Conservation (phyloP, 2,113 vertebrate species). For the Panthera uncia region DNA sequence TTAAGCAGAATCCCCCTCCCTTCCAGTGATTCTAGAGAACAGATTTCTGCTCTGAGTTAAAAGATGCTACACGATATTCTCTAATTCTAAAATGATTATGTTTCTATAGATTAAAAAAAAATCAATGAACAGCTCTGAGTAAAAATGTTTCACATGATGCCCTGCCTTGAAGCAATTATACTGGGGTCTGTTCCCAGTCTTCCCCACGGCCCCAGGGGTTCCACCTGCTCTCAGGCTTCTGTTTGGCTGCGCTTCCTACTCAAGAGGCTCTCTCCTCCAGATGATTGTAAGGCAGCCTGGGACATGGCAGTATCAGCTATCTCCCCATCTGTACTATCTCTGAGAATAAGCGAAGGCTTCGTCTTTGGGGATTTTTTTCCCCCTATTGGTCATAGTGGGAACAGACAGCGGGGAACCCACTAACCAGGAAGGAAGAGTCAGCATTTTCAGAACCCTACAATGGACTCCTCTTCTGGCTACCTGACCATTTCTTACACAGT, state of each 20-base stretch:
- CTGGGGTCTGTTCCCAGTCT: not conserved
- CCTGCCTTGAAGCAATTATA: not conserved
- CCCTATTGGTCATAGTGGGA: not conserved
- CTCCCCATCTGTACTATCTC: not conserved
- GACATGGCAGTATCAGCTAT: not conserved
- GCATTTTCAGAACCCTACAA: not conserved
- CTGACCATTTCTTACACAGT: not conserved
- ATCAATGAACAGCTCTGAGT: not conserved
- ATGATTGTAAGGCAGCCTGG: not conserved
- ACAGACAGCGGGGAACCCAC: not conserved
- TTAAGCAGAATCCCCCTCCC: not conserved
- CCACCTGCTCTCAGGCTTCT: not conserved
- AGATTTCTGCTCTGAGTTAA: constrained; percentile 26
- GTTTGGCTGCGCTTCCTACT: not conserved
- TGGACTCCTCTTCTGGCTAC: not conserved
- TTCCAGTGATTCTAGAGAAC: constrained; percentile 8
- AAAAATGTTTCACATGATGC: not conserved
- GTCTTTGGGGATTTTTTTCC: not conserved
- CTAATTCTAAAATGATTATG: constrained; percentile 22
- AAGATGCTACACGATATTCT: not conserved
- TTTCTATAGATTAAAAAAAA: not conserved
- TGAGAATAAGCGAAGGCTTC: not conserved
- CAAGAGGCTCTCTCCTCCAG: not conserved
- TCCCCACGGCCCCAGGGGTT: not conserved
- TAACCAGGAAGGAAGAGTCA: not conserved